Evolutionary conservation across 2,888 invertebrate genomes (phyloP).

Genomic region (Mythimna lalbum): DNA sequence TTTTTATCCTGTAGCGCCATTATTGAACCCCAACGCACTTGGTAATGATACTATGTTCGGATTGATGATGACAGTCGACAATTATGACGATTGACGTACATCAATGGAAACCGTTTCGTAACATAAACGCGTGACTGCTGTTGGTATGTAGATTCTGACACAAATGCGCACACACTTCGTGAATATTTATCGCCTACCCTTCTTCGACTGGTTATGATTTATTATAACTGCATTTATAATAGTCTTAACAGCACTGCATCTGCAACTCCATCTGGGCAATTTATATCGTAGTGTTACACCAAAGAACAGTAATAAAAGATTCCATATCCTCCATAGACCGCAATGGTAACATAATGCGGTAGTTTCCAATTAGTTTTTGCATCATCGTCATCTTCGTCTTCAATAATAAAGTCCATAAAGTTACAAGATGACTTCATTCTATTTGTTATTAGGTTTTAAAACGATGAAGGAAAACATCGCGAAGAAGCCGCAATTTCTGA

Average conservation of each 20-base stretch:
- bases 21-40: not conserved
- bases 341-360: not conserved
- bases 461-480: not conserved
- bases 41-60: conserved; percentile 2
- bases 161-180: conserved; percentile 51
- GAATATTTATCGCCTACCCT: conserved; percentile 46
- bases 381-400: not conserved
- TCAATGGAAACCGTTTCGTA: conserved; percentile 55
- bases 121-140: conserved; percentile 56
- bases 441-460: not conserved
- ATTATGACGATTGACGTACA: conserved; percentile 28
- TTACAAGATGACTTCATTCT: conserved; percentile 2
- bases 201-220: conserved; percentile 39
- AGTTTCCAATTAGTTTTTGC: not conserved
- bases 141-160: conserved; percentile 64
- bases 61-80: not conserved
- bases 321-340: not conserved
- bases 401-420: not conserved
- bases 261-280: not conserved
- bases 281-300: not conserved
- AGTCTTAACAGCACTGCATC: not conserved
- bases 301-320: not conserved
- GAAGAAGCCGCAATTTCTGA: not conserved
- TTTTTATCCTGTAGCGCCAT: not conserved
- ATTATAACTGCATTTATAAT: conserved; percentile 23